Base-by-base conservation (phyloP, 2,797 vertebrate species). In the Tauraco hartlaubi region DNA sequence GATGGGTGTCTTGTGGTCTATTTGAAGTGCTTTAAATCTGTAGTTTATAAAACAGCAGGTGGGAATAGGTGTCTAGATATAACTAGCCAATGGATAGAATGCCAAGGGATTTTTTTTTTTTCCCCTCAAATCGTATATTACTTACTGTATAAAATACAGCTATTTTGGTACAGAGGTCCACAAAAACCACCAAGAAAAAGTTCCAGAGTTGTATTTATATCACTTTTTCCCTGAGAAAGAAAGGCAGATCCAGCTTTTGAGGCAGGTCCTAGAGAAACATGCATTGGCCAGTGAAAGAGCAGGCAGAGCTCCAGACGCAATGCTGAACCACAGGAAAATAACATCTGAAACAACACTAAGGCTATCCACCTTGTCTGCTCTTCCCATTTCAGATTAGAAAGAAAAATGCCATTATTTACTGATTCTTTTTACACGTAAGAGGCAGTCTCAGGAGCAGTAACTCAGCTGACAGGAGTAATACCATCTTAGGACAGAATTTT, bases 1-100 rank as follows among this genome's bases (percentile, higher is more conserved):
- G 80, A 58, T 5, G 5, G 28, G 29, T 67, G n/a, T 61, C 71
- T 39, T 73, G 46, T 59, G 71, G 46, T 73, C 62, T 89, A 76
- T 41, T 79, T 91, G 46, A 90, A 92, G 43, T 51, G 35, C 17
- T 94, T 85, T 73, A 87, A 69, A 85, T 66, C 20, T 69, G 35
- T 58, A 72, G 44, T 87, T 92, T 89, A 72, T 69, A 62, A 78
- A 94, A 64, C 49, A 86, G 49, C 62, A 82, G 62, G 71, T 90
- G 69, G 46, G 35, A 92, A 81, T n/a, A 63, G 33, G 6, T 71
- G 16, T 48, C 82, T 86, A 72, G 87, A 85, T 84, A 84, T 84
- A 84, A 81, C 37, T 64, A 63, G 41, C 9, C 52, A 83, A 76
- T 66, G 5, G 68, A 37, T 33, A 88, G 85, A 76, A 85, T 58